Evolutionary conservation across 2,888 invertebrate species (phyloP).

Genomic region (Gryllus longicercus): DNA sequence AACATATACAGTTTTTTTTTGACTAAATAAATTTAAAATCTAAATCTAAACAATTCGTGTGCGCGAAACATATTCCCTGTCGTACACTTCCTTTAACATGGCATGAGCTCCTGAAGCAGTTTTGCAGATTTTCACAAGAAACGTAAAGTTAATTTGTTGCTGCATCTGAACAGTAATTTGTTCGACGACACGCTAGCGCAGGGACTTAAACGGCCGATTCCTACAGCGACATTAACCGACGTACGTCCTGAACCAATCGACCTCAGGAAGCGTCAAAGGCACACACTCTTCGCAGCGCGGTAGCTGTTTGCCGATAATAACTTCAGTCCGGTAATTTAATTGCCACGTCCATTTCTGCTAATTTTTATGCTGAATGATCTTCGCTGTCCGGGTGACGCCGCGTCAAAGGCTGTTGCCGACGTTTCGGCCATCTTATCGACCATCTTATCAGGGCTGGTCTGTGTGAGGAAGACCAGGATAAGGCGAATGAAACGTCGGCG

Average conservation of each 20-base stretch:
- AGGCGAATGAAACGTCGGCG: too few species aligned
- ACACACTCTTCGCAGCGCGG: background rate
- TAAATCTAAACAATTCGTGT: background rate
- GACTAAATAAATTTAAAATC: too few species aligned
- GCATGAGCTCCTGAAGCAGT: background rate
- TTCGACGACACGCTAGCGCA: background rate
- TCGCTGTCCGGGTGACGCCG: too few species aligned
- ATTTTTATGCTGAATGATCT: too few species aligned
- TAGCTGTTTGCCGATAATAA: background rate
- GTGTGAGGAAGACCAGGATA: too few species aligned
- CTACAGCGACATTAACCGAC: background rate
- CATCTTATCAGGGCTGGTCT: too few species aligned
- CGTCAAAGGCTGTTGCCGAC: too few species aligned
- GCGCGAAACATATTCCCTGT: background rate
- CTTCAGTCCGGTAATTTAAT: background rate
- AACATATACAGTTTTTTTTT: too few species aligned
- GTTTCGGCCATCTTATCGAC: too few species aligned
- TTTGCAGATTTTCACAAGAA: background rate
- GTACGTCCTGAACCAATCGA: background rate
- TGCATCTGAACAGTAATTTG: background rate
- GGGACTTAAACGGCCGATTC: background rate
- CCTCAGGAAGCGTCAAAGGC: background rate
- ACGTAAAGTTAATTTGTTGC: background rate
- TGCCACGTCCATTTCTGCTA: background rate
- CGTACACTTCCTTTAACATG: background rate